Conservation (phyloP, 2,113 vertebrate species). For the Asarcornis scutulata region DNA sequence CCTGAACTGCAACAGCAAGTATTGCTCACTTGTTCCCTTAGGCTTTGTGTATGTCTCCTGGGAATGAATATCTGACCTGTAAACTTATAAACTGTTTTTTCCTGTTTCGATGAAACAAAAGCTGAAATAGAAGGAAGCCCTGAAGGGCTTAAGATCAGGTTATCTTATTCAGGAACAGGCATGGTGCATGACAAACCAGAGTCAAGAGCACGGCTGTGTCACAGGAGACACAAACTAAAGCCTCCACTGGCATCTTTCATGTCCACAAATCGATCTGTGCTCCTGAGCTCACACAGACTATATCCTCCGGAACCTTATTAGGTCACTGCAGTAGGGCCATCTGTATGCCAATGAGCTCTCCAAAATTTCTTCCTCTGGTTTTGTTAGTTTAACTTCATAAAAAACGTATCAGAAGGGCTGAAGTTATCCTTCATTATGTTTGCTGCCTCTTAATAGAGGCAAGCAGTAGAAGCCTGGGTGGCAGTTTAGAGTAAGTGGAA, state of each 20-base stretch:
- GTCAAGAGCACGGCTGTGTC: not conserved
- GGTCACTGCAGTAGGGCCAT: not conserved
- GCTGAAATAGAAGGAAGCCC: not conserved
- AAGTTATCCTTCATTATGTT: not conserved
- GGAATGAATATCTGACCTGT: not conserved
- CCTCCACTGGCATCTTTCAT: not conserved
- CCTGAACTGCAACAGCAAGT: not conserved
- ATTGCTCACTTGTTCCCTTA: not conserved
- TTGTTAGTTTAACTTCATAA: not conserved
- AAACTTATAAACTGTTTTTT: not conserved
- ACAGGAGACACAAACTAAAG: not conserved
- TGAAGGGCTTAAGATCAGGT: not conserved
- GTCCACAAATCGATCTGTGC: not conserved
- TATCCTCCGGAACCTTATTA: not conserved
- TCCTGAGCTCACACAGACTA: not conserved
- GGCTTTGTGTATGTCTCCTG: not conserved
- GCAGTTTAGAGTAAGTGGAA: not conserved
- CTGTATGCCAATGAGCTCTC: not conserved
- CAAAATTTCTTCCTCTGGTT: not conserved
- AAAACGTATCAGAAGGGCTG: not conserved
- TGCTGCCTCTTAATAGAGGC: not conserved
- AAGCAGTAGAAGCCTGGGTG: not conserved
- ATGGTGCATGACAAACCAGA: not conserved
- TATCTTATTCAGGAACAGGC: not conserved
- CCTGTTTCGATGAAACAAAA: not conserved